phyloP scores from a whole-genome alignment of 2,797 vertebrate species.

The Enteromius thamalakanensis region DNA sequence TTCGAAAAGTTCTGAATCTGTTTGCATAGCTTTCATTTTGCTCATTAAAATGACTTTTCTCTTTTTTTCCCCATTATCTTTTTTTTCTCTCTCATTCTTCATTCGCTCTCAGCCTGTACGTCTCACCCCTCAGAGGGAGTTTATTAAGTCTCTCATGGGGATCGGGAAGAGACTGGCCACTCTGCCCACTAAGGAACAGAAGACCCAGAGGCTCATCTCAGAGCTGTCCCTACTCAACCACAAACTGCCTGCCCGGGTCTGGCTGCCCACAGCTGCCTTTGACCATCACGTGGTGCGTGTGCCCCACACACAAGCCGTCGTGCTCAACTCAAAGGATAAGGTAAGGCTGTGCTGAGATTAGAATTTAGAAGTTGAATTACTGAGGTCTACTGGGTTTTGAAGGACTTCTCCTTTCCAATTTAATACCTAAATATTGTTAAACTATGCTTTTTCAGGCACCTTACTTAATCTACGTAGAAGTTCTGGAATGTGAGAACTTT shows the following conservation, averaged over 20 bases:
- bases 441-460: slow-evolving; percentile 80
- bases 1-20: neutral
- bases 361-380: neutral
- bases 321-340: slow-evolving; percentile 98
- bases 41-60: neutral
- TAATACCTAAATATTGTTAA: neutral
- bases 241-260: slow-evolving; percentile 91
- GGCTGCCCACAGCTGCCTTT: slow-evolving; percentile 91
- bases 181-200: slow-evolving; percentile 95
- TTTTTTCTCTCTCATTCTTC: neutral
- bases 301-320: slow-evolving; percentile 92
- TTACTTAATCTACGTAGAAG: slow-evolving; percentile 96
- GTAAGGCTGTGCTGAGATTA: slow-evolving; percentile 64
- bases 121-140: slow-evolving; percentile 91
- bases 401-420: neutral
- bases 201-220: slow-evolving; percentile 91
- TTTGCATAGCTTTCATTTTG: neutral
- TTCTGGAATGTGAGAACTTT: slow-evolving; percentile 94
- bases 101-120: slow-evolving; percentile 81
- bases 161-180: slow-evolving; percentile 94
- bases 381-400: neutral
- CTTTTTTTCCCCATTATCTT: neutral
- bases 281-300: slow-evolving; percentile 92
- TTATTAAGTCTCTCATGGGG: slow-evolving; percentile 93
- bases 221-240: slow-evolving; percentile 96